Conservation (phyloP, 2,113 vertebrate species). For the Maccullochella peelii region DNA sequence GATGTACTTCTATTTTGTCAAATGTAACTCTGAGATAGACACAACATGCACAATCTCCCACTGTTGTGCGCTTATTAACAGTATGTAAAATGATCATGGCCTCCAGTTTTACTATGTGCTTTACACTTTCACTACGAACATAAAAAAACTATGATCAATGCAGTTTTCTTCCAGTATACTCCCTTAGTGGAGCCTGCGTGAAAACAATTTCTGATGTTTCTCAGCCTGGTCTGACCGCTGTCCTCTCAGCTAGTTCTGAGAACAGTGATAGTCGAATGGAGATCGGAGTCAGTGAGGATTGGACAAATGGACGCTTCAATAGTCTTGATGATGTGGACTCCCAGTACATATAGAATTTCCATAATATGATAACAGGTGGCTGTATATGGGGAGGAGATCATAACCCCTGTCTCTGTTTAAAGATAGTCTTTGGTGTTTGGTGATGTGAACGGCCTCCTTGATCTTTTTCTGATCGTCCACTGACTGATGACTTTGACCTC, state of each 20-base stretch:
- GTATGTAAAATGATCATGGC: neutral
- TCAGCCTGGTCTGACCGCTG: neutral
- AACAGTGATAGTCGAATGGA: neutral
- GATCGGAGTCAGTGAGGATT: neutral
- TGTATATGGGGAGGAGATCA: neutral
- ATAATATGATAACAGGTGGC: conserved; percentile 2
- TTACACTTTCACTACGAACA: neutral
- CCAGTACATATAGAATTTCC: neutral
- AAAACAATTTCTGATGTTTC: neutral
- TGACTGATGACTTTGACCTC: neutral
- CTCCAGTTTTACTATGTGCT: neutral
- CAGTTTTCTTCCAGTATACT: neutral
- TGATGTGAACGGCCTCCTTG: neutral
- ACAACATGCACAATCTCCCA: neutral
- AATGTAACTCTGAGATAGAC: neutral
- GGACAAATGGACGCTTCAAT: neutral
- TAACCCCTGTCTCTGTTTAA: neutral
- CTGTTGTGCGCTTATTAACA: neutral
- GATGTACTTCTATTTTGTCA: neutral
- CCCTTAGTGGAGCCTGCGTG: too few relatives aligned
- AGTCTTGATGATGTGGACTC: neutral
- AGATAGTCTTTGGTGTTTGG: neutral
- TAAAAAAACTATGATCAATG: neutral
- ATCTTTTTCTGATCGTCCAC: neutral
- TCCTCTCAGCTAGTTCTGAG: neutral